Conservation (phyloP, 2,888 invertebrate species). For the Anoplius nigerrimus region DNA sequence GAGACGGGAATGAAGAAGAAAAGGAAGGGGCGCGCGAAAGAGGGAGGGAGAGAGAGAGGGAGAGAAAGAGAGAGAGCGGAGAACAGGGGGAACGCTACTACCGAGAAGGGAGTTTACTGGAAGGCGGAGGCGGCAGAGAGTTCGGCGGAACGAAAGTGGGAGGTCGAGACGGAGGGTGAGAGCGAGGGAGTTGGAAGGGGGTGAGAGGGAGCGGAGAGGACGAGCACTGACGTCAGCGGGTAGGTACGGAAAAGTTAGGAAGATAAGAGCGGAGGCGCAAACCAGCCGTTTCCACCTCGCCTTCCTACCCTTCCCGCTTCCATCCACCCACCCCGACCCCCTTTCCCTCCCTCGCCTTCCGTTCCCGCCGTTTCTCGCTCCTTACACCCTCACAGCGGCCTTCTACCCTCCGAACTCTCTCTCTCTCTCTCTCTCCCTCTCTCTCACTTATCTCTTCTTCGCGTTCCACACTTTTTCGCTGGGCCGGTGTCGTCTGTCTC, state of each 20-base stretch:
- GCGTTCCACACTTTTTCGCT: conserved; percentile 16
- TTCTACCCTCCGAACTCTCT: neutral
- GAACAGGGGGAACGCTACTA: conserved; percentile 27
- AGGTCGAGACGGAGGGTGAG: conserved; percentile 29
- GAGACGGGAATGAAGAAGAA: conserved; percentile 13
- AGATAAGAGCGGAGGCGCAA: conserved; percentile 57
- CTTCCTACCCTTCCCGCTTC: neutral
- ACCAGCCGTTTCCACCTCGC: conserved; percentile 27
- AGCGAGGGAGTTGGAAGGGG: neutral
- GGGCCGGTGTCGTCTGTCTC: conserved; percentile 49
- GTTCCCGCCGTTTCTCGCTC: neutral
- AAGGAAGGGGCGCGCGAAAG: neutral
- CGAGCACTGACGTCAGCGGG: conserved; percentile 53
- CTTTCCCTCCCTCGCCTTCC: neutral
- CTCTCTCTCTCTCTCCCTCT: too few species aligned
- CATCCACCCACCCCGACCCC: neutral
- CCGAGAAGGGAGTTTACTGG: conserved; percentile 31
- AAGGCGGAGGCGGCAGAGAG: too few species aligned
- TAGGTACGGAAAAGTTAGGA: conserved; percentile 60
- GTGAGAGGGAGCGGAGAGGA: conserved; percentile 1
- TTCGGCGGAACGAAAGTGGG: conserved; percentile 6
- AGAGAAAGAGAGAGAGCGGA: conserved; percentile 14
- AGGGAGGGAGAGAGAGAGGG: conserved; percentile 2
- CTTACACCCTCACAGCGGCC: neutral
- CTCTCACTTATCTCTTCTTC: too few species aligned